phyloP scores from a whole-genome alignment of 2,888 invertebrate species.

The Trichopria drosophilae region DNA sequence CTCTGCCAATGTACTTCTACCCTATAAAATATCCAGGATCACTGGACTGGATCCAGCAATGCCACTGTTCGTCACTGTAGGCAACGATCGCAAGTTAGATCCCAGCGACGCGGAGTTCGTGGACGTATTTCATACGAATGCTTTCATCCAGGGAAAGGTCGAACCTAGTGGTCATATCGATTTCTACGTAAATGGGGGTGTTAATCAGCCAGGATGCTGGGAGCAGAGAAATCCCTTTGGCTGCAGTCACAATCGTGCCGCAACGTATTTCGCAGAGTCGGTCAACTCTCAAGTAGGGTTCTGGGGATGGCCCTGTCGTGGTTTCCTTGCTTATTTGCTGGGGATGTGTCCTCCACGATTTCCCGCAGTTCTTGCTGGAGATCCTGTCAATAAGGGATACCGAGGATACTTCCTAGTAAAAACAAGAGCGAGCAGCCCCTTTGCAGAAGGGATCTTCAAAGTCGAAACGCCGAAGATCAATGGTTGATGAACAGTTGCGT shows the following conservation, averaged over 20 bases:
- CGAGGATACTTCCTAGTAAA: conserved; percentile 63
- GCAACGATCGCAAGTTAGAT: conserved; percentile 64
- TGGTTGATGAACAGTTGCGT: conserved; percentile 5
- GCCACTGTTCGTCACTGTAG: conserved; percentile 66
- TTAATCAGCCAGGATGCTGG: conserved; percentile 70
- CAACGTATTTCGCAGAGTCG: conserved; percentile 68
- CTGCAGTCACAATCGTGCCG: conserved; percentile 68
- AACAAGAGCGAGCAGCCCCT: conserved; percentile 63
- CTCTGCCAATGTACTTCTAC: conserved; percentile 61
- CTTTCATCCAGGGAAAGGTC: conserved; percentile 69
- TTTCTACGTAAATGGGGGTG: conserved; percentile 74
- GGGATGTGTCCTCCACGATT: conserved; percentile 64
- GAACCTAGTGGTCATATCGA: conserved; percentile 71
- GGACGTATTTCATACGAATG: conserved; percentile 74
- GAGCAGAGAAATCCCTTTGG: conserved; percentile 60
- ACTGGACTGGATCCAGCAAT: conserved; percentile 73
- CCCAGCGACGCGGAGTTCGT: conserved; percentile 69
- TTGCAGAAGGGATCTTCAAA: conserved; percentile 65
- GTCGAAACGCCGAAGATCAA: conserved; percentile 37
- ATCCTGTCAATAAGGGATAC: conserved; percentile 42
- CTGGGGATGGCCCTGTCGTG: conserved; percentile 69
- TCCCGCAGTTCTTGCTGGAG: conserved; percentile 51
- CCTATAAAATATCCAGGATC: conserved; percentile 64
- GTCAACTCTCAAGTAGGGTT: conserved; percentile 66
- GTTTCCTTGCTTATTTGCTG: conserved; percentile 63